Evolutionary conservation across 2,888 invertebrate species (phyloP), one percentile per base, ranked within the genome.

Genomic region (Drosophila flavopinicola): DNA sequence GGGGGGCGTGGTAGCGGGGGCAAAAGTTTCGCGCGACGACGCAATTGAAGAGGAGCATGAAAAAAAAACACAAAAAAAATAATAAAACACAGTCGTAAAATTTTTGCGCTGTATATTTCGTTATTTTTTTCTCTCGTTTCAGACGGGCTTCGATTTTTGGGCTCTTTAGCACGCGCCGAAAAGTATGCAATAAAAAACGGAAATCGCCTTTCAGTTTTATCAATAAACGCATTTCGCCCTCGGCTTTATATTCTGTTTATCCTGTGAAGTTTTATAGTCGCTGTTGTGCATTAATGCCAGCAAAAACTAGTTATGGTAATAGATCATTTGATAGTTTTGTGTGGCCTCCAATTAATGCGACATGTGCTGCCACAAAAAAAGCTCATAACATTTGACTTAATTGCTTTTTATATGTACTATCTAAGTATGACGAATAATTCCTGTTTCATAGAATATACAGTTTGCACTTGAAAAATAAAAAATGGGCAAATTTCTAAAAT

Each of bases 141-240:
- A n/a, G 3, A 3, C n/a, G 9, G 9, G 20, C 10, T 41, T 47
- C 65, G 44, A 49, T 58, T 58, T 64, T 69, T 44, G 23, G 33
- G 20, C 27, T 33, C 57, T 74, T 57, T 30, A 45, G 25, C 75
- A 57, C 52, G 69, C 58, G 59, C 75, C 59, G 13, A 48, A 56
- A 68, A 68, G 56, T 52, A 56, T 56, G 75, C 75, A 32, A 72
- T 60, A 63, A 71, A 66, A 20, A 72, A 49, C 49, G 45, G 48
- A 49, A 68, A 44, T 49, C 29, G 53, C 51, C 57, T 54, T 47
- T 52, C 17, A 52, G 72, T 74, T 72, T 73, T 72, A 60, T 72
- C 72, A 75, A 72, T 72, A 72, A 74, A 69, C 75, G 59, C 64
- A 74, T 64, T 72, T 67, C 42, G 32, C n/a, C n/a, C n/a, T n/a